Evolutionary conservation across 1,140 invertebrate species (phyloP), one percentile per base, ranked within the genome.

Genomic region (Solen grandis): DNA sequence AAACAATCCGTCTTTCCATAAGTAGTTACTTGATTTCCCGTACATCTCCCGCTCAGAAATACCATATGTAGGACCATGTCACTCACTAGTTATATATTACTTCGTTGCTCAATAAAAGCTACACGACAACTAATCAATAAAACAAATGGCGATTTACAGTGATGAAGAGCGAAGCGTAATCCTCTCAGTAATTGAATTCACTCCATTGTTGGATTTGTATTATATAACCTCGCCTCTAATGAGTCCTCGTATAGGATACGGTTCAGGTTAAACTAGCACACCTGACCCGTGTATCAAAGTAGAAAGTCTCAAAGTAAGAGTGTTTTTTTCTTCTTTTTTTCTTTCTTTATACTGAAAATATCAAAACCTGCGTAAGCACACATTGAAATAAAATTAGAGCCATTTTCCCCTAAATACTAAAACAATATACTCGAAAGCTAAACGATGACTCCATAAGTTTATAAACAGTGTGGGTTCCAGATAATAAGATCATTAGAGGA

Each of bases 131-230:
- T 50, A 29, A 73, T 73, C 69, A 59, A 73, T 73, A 59, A n/a
- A 41, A 50, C 70, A 41, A 62, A 74, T 41, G 70, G 33, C 70
- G 62, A 27, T 74, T 29, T 46, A 46, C 14, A 55, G 29, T 46
- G 70, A 74, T 74, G n/a, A 62, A 60, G 70, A 74, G 46, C 29
- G 46, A 22, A 27, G 62, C 25, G 19, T 74, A 74, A 74, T 74
- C 70, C 38, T 41, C 46, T 19, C 19, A 19, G n/a, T 74, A 74
- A 74, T 74, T 74, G 70, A 74, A 74, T 59, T 19, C 46, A 60
- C 33, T 60, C 25, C 57, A 29, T 14, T 5, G 33, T 16, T 46
- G 22, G 14, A 19, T 8, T n/a, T 66, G 3, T 27, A 52, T 35
- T 31, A 33, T 19, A 1, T 10, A 52, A 10, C 35, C 59, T 14